Evolutionary conservation across 1,140 invertebrate genomes (phyloP).

Genomic region (Caligus rogercresseyi): DNA sequence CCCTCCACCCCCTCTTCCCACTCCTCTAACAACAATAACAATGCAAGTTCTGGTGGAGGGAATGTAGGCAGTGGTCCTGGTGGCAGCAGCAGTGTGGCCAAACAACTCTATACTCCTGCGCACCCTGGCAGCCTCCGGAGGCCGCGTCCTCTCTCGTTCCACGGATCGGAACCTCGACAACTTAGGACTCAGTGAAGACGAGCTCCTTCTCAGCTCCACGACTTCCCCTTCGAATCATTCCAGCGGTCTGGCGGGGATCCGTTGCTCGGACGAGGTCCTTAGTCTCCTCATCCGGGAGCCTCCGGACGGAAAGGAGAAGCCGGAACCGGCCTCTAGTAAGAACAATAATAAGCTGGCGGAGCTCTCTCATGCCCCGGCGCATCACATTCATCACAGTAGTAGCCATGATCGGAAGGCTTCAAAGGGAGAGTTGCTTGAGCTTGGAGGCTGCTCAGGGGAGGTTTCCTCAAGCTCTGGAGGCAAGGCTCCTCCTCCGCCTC

Average conservation of each 20-base stretch:
- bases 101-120: background rate
- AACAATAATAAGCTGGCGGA: background rate
- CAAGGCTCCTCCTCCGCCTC: too few relatives aligned
- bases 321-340: slow-evolving; percentile 5
- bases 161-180: slow-evolving; percentile 13
- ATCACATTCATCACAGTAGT: background rate
- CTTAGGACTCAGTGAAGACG: slow-evolving; percentile 8
- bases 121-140: background rate
- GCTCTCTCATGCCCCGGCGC: background rate
- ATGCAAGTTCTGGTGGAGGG: background rate
- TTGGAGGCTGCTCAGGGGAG: background rate
- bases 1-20: background rate
- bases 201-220: background rate
- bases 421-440: background rate
- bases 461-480: background rate
- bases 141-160: background rate
- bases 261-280: slow-evolving; percentile 6
- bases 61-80: too few relatives aligned
- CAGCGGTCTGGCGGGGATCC: background rate
- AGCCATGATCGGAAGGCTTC: background rate
- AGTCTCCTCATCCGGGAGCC: slow-evolving; percentile 18
- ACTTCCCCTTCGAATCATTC: background rate
- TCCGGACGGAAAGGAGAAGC: slow-evolving; percentile 20
- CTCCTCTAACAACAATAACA: background rate
- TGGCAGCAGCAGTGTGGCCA: background rate